These are phyloP conservation scores for Orthonychiurus folsomi DNA, from an alignment of 2,888 invertebrate species.

Conservation along the genomic window DNA sequence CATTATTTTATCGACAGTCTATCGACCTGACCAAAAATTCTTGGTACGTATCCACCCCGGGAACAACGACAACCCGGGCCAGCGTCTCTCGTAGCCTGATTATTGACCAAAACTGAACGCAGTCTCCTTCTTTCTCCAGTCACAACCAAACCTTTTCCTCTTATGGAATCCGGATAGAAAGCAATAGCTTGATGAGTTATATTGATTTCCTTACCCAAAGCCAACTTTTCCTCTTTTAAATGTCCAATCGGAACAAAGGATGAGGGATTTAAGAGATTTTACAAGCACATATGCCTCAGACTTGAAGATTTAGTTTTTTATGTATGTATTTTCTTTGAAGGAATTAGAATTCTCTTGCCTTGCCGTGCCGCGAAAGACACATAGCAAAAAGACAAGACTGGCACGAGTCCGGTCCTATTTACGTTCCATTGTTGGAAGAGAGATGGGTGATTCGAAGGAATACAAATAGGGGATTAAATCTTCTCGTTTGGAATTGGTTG, in stretches of 20 bases:
- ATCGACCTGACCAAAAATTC: background rate
- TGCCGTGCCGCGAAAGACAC: too few relatives aligned
- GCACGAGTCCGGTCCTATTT: too few relatives aligned
- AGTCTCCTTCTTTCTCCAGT: background rate
- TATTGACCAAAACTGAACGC: constrained; percentile 1
- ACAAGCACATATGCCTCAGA: too few relatives aligned
- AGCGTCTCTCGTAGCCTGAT: background rate
- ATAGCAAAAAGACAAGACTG: too few relatives aligned
- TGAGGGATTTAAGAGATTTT: too few relatives aligned
- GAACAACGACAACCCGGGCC: background rate
- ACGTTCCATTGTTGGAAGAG: too few relatives aligned
- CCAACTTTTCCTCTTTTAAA: background rate
- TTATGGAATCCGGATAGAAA: constrained; percentile 1
- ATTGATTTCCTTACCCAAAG: background rate
- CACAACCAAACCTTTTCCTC: background rate
- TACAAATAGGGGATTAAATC: too few relatives aligned
- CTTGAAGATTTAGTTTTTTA: too few relatives aligned
- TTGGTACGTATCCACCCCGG: background rate
- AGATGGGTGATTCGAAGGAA: too few relatives aligned
- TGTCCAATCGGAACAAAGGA: too few relatives aligned
- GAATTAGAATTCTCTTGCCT: background rate
- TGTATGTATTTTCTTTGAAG: background rate
- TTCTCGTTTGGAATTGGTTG: too few relatives aligned
- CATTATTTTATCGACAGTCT: background rate
- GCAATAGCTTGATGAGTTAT: background rate